phyloP scores from a whole-genome alignment of 2,797 vertebrate genomes.

The Labeo calbasu region DNA sequence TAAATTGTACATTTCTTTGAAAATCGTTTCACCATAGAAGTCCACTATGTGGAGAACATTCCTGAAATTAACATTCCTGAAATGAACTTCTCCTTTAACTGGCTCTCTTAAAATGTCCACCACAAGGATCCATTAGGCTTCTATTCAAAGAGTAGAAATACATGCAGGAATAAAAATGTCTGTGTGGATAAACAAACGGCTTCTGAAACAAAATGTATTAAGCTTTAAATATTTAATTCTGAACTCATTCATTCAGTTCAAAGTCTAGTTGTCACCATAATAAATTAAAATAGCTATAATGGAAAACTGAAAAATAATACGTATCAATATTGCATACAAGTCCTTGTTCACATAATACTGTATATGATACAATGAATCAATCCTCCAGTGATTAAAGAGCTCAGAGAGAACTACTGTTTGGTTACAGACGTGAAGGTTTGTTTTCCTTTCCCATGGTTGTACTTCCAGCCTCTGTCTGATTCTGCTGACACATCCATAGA shows the following conservation, averaged over 20 bases:
- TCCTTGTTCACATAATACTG: conserved; percentile 14
- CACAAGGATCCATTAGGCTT: background rate
- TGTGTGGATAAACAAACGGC: background rate
- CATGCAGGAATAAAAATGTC: background rate
- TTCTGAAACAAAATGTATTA: background rate
- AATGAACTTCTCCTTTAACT: no score
- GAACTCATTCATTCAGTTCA: conserved; percentile 11
- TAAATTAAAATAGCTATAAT: conserved; percentile 39
- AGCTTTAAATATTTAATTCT: conserved; percentile 6
- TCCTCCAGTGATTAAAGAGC: background rate
- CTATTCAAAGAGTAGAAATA: background rate
- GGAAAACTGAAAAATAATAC: background rate
- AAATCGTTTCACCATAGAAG: no score
- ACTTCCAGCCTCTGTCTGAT: conserved; percentile 29
- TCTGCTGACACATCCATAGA: conserved; percentile 13
- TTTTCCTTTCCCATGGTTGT: conserved; percentile 6
- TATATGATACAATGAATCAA: conserved; percentile 13
- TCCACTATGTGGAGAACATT: no score
- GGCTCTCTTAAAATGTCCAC: background rate
- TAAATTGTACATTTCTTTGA: no score
- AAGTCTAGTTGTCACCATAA: background rate
- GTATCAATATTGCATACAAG: conserved; percentile 27
- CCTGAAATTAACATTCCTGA: no score
- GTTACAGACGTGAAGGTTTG: background rate
- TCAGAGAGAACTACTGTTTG: background rate